Evolutionary conservation across 2,797 vertebrate genomes (phyloP), one percentile per base, ranked within the genome.

Genomic region (Dallia pectoralis): DNA sequence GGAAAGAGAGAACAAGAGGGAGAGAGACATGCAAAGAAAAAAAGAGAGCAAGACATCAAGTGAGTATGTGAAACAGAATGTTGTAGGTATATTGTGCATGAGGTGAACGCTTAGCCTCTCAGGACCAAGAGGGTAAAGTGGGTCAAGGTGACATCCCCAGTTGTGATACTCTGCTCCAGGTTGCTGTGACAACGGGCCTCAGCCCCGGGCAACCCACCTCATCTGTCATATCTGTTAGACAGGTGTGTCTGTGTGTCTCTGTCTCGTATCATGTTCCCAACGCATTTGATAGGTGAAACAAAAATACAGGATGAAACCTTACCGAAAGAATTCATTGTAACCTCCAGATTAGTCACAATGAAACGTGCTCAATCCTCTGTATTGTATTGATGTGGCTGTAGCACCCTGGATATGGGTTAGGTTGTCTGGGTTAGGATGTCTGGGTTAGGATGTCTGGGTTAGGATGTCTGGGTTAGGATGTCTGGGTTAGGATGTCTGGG

Each of bases 221-320:
- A 89, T 90, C 87, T 84, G 85, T 91, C 88, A 89, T 84, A 80
- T 84, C 86, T 88, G 82, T 87, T 88, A 86, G 74, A 70, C 69
- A 74, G 74, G 71, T 78, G 81, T 69, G 70, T 32, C 70, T 69
- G 70, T 36, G 72, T 69, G 68, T 76, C 73, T 65, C 7, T 61
- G 29, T 84, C 75, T 73, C 67, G 80, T 75, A 78, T 78, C 63
- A 67, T 32, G 4, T 32, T 15, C 4, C 29, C 27, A 16, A 65
- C 30, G 61, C 15, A 15, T 29, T 27, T 29, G 61, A 4, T 29
- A 16, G 25, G 61, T 29, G 61, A 6, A 30, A 63, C 25, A 63
- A 15, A 30, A 15, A 63, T 12, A 63, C 1, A 30, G 27, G 15
- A 63, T 15, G 30, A 30, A 29, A 59, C 53, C 53, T 59, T 59